Conservation (phyloP, 1,140 invertebrate genomes). For the Agraylea sexmaculata region DNA sequence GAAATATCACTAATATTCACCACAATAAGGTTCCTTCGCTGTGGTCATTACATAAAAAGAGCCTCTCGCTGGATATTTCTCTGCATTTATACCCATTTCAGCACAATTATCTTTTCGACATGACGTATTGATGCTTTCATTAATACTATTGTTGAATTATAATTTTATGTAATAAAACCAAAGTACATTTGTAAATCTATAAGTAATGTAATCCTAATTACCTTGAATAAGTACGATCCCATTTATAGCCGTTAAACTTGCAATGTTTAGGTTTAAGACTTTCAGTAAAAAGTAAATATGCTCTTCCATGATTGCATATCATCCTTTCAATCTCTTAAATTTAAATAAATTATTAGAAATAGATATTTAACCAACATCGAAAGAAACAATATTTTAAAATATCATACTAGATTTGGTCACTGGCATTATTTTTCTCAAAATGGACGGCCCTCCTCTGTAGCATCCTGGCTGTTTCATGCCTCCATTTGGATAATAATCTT, state of each 20-base stretch:
- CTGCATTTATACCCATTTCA: slow-evolving; percentile 24
- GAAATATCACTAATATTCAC: slow-evolving; percentile 20
- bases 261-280: slow-evolving; percentile 39
- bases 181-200: slow-evolving; percentile 1
- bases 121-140: slow-evolving; percentile 6
- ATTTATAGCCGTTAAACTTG: slow-evolving; percentile 37
- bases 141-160: slow-evolving; percentile 12
- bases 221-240: slow-evolving; percentile 41
- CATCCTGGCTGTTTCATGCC: slow-evolving; percentile 48
- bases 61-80: slow-evolving; percentile 24
- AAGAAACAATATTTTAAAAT: background rate
- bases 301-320: slow-evolving; percentile 46
- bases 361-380: background rate
- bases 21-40: slow-evolving; percentile 24
- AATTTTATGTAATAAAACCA: slow-evolving; percentile 1
- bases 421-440: slow-evolving; percentile 29
- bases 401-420: slow-evolving; percentile 28
- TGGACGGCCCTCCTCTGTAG: slow-evolving; percentile 24
- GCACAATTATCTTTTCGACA: slow-evolving; percentile 11
- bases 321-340: slow-evolving; percentile 36
- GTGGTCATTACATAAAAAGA: slow-evolving; percentile 27
- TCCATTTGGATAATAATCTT: slow-evolving; percentile 60
- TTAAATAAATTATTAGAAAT: background rate
- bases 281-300: slow-evolving; percentile 45
- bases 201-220: slow-evolving; percentile 5